Evolutionary conservation across 2,888 invertebrate species (phyloP).

Genomic region (Phyllotreta cruciferae): DNA sequence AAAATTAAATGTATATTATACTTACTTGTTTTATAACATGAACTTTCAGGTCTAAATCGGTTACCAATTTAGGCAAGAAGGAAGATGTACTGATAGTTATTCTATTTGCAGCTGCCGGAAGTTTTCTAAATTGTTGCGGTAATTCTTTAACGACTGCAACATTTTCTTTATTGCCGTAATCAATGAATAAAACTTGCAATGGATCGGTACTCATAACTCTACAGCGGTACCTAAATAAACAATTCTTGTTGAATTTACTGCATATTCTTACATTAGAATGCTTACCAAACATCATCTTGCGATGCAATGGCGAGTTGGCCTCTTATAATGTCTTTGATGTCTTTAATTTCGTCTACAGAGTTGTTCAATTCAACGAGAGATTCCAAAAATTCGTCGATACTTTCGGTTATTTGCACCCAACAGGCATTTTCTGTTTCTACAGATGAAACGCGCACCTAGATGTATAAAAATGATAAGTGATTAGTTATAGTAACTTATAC

Average conservation of each 20-base stretch:
- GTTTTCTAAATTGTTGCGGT: conserved; percentile 38
- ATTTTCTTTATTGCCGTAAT: conserved; percentile 49
- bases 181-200: conserved; percentile 47
- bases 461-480: neutral
- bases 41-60: conserved; percentile 32
- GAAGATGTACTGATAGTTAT: conserved; percentile 25
- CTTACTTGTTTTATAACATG: conserved; percentile 36
- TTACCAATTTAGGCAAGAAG: conserved; percentile 15
- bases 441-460: conserved; percentile 43
- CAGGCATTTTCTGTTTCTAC: conserved; percentile 42
- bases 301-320: conserved; percentile 43
- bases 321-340: conserved; percentile 31
- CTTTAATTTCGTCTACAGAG: conserved; percentile 19
- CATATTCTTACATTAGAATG: neutral
- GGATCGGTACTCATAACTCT: conserved; percentile 41
- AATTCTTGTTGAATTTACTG: too few species aligned
- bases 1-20: conserved; percentile 19
- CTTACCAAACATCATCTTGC: conserved; percentile 47
- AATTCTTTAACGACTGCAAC: conserved; percentile 39
- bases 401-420: conserved; percentile 42
- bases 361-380: conserved; percentile 36
- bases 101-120: conserved; percentile 45
- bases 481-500: too few species aligned
- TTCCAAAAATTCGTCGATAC: conserved; percentile 33
- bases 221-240: conserved; percentile 47